These are phyloP conservation scores for Ciona savignyi DNA, from an alignment of 23 tunicate species.

Conservation along the genomic window DNA sequence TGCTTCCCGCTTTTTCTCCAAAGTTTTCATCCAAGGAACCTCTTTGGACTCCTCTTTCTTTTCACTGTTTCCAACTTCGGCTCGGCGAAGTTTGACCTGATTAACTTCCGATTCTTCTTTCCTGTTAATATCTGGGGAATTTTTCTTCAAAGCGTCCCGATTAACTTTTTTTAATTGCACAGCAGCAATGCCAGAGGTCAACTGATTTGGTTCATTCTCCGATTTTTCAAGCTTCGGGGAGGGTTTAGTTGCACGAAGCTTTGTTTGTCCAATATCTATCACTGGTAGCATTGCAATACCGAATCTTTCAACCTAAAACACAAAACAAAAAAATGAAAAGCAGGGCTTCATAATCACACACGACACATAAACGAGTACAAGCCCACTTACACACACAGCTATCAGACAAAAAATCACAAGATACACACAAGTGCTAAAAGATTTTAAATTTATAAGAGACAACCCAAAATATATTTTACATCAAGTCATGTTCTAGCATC, in stretches of 20 bases:
- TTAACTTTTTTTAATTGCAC: slow-evolving; percentile 61
- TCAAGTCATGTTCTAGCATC: too few relatives aligned
- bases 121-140: background rate
- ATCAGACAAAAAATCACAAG: too few relatives aligned
- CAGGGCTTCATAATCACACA: too few relatives aligned
- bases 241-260: slow-evolving; percentile 11
- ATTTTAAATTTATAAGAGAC: too few relatives aligned
- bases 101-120: background rate
- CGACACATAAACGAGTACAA: too few relatives aligned
- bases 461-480: too few relatives aligned
- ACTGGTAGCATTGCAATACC: slow-evolving; percentile 31
- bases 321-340: background rate
- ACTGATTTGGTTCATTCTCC: background rate
- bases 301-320: slow-evolving; percentile 27
- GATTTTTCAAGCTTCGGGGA: slow-evolving; percentile 1
- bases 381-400: too few relatives aligned
- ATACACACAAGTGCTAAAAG: too few relatives aligned
- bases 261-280: slow-evolving; percentile 5
- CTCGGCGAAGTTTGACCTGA: slow-evolving; percentile 31
- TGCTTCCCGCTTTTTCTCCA: slow-evolving; percentile 58
- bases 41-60: slow-evolving; percentile 4
- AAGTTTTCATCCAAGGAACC: slow-evolving; percentile 44
- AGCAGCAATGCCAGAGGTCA: slow-evolving; percentile 15
- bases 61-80: slow-evolving; percentile 1
- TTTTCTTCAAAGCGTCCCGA: slow-evolving; percentile 16